Evolutionary conservation across 2,888 invertebrate genomes (phyloP).

Genomic region (Ptychoptera albimana): DNA sequence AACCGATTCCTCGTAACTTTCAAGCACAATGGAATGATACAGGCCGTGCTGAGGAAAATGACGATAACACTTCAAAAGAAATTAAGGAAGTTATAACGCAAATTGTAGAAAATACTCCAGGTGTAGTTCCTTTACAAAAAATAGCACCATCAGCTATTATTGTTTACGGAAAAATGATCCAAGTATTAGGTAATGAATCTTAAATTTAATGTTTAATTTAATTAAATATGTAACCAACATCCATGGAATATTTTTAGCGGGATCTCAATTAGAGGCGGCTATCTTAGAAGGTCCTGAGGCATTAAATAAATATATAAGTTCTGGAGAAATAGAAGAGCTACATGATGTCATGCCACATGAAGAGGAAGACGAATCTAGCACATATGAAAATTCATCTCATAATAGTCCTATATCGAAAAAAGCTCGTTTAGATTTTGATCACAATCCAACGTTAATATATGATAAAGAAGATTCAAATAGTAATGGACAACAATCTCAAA

Average conservation of each 20-base stretch:
- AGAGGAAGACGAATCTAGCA: constrained; percentile 20
- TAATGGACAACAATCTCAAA: constrained; percentile 12
- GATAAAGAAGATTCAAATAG: neutral
- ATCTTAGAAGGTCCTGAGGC: constrained; percentile 63
- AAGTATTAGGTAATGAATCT: constrained; percentile 40
- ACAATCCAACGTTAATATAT: constrained; percentile 15
- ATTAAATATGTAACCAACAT: neutral
- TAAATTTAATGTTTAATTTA: neutral
- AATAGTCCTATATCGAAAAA: constrained; percentile 22
- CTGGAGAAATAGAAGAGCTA: constrained; percentile 67
- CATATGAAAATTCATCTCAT: constrained; percentile 20
- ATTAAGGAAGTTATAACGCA: constrained; percentile 52
- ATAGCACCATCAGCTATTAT: constrained; percentile 66
- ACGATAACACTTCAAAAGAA: constrained; percentile 30
- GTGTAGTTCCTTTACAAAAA: constrained; percentile 60
- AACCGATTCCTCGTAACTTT: constrained; percentile 91
- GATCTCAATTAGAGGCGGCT: constrained; percentile 58
- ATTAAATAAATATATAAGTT: constrained; percentile 58
- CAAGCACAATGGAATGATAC: constrained; percentile 94
- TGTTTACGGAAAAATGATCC: constrained; percentile 66
- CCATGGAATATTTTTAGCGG: constrained; percentile 35
- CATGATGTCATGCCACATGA: constrained; percentile 62
- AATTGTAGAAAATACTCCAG: constrained; percentile 57
- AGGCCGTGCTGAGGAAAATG: constrained; percentile 38
- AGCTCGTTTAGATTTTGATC: constrained; percentile 22